phyloP scores from a whole-genome alignment of 2,113 vertebrate species.

The Festucalex cinctus region DNA sequence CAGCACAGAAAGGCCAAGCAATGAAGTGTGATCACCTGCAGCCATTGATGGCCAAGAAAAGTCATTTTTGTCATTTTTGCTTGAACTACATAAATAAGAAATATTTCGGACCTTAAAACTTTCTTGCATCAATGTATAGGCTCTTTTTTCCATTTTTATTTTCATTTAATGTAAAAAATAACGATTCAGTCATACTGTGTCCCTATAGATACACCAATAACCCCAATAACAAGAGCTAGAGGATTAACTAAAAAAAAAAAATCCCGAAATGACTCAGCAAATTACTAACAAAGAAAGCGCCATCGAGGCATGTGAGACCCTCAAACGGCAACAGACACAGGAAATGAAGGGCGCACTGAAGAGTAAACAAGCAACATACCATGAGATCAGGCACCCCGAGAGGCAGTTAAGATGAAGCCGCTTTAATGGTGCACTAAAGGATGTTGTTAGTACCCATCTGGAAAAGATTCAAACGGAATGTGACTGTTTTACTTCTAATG shows the following conservation, averaged over 20 bases:
- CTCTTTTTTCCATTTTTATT: too few relatives aligned
- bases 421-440: conserved; percentile 63
- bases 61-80: too few relatives aligned
- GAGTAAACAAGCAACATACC: conserved; percentile 70
- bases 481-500: conserved; percentile 51
- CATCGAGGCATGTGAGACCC: conserved; percentile 20
- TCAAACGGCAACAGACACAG: conserved; percentile 55
- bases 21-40: too few relatives aligned
- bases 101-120: too few relatives aligned
- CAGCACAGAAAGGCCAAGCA: too few relatives aligned
- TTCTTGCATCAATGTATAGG: too few relatives aligned
- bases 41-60: too few relatives aligned
- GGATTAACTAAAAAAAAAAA: conserved; percentile 29
- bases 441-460: conserved; percentile 59
- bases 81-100: too few relatives aligned
- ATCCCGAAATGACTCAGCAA: conserved; percentile 33
- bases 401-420: conserved; percentile 55
- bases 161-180: too few relatives aligned
- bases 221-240: conserved; percentile 12
- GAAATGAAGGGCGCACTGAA: conserved; percentile 62
- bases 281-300: conserved; percentile 45
- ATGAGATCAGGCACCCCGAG: conserved; percentile 56
- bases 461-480: conserved; percentile 63
- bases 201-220: not conserved
- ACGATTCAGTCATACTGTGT: too few relatives aligned